These are phyloP conservation scores for Tricholaema leucomelas DNA, from an alignment of 2,113 vertebrate genomes.

Conservation along the genomic window DNA sequence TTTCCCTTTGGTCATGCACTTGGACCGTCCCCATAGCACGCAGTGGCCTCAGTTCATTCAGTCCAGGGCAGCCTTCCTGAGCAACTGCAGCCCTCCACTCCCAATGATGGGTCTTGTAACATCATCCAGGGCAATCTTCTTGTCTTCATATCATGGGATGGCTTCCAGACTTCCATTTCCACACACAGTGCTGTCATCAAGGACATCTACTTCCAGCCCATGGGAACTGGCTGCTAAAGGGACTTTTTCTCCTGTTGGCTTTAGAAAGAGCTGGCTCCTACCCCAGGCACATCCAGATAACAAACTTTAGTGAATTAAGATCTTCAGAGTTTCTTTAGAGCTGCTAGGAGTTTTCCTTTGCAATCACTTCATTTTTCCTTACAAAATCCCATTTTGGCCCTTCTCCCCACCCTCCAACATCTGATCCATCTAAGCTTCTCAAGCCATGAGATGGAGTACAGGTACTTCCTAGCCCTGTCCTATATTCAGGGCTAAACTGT, in stretches of 20 bases:
- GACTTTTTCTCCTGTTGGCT: neutral
- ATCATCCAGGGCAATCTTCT: neutral
- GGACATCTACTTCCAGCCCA: neutral
- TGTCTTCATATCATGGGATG: fast-evolving
- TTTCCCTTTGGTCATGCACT: neutral
- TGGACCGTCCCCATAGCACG: neutral
- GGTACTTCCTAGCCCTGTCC: neutral
- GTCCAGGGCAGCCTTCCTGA: neutral
- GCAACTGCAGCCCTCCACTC: neutral
- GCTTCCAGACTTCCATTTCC: neutral
- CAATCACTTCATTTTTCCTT: neutral
- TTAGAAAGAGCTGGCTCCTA: neutral
- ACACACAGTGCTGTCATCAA: fast-evolving
- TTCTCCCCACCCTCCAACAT: neutral
- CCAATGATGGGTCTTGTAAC: neutral
- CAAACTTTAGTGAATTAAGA: neutral
- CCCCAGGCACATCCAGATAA: no score
- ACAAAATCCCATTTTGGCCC: neutral
- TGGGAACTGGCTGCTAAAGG: neutral
- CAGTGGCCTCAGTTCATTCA: no score
- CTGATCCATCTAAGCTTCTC: neutral
- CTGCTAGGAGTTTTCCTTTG: neutral
- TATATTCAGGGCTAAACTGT: neutral
- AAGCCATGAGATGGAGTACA: neutral
- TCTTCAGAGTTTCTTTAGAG: neutral